Evolutionary conservation across 1,140 invertebrate species (phyloP), one percentile per base, ranked within the genome.

Genomic region (Apocrypta bakeri): DNA sequence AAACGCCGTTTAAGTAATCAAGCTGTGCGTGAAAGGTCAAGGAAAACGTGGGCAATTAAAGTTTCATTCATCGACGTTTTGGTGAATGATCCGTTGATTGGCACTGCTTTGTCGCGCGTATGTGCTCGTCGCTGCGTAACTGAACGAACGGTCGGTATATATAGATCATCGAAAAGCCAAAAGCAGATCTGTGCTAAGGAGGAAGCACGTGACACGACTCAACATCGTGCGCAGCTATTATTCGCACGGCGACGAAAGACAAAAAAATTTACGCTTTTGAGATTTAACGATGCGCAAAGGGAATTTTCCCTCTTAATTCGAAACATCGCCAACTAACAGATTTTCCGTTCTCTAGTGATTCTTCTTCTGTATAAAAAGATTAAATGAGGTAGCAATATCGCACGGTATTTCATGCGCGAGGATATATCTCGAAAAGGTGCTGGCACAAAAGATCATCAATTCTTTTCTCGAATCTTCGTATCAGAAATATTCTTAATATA

Each of bases 31-130:
- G 21, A 11, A 56, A 71, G 17, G 63, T 1, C 21, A 21, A 69
- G 37, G 27, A 69, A 66, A 66, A 21, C 64, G 48, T 6, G 48
- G 29, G n/a, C 3, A 66, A 48, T 64, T 31, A 81, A 81, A 31
- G n/a, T 25, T 81, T 75, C 69, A 81, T 81, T 81, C 72, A 63
- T 74, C 56, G 37, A 48, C 37, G 14, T 74, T 75, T 75, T 66
- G 8, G 27, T 25, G 71, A 81, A 68, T 73, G 37, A 75, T 74
- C 69, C 61, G 72, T 68, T 81, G 33, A 75, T 81, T 81, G 27
- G 27, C 24, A 17, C 42, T 73, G 33, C 68, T 69, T 14, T 12
- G 66, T 69, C 69, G 69, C 27, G 33, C 66, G 37, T 40, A 1
- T 48, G 4, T 11, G 25, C 27, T 42, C 1, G 9, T 37, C 25